These are phyloP conservation scores for Clitarchus hookeri DNA, from an alignment of 2,888 invertebrate genomes.

Conservation along the genomic window DNA sequence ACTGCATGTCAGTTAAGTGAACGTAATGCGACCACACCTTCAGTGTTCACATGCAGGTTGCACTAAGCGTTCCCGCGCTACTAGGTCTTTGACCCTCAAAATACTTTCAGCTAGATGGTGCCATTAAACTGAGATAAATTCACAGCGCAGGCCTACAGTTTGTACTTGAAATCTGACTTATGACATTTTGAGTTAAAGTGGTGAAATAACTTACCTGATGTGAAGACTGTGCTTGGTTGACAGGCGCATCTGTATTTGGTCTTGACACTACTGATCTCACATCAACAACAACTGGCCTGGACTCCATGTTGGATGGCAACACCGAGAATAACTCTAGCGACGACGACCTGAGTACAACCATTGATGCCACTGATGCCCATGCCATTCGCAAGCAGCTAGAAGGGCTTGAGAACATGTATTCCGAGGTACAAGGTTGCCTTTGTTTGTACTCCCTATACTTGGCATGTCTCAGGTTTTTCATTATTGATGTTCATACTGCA, in stretches of 20 bases:
- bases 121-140: no score
- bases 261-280: conserved; percentile 76
- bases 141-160: no score
- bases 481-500: no score
- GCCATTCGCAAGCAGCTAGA: conserved; percentile 80
- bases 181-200: conserved; percentile 42
- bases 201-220: background rate
- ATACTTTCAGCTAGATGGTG: no score
- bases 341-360: conserved; percentile 70
- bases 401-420: conserved; percentile 85
- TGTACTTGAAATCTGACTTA: no score
- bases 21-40: no score
- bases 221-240: background rate
- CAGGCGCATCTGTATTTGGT: conserved; percentile 63
- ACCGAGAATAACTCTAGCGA: conserved; percentile 59
- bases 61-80: no score
- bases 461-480: no score
- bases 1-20: no score
- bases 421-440: conserved; percentile 62
- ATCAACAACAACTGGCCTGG: conserved; percentile 76
- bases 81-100: no score
- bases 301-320: conserved; percentile 73
- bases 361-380: conserved; percentile 67
- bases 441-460: no score
- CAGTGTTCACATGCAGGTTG: no score